phyloP scores from a whole-genome alignment of 2,113 vertebrate genomes.

The Sclerurus mexicanus region DNA sequence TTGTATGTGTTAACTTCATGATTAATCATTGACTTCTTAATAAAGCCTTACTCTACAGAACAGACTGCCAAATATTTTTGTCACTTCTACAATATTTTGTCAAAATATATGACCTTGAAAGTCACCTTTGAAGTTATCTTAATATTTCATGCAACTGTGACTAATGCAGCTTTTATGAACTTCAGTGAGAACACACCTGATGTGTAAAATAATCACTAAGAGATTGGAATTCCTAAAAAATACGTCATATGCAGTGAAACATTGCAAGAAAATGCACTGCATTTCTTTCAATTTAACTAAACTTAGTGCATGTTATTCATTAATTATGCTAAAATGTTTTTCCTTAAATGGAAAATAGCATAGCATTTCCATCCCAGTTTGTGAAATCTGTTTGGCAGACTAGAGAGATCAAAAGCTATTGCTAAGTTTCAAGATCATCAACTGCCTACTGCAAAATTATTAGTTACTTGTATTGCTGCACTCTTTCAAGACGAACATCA shows the following conservation, averaged over 20 bases:
- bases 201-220: neutral
- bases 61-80: slow-evolving; percentile 63
- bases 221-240: neutral
- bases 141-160: slow-evolving; percentile 26
- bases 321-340: neutral
- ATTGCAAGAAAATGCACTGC: neutral
- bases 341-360: neutral
- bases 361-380: neutral
- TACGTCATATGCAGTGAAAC: neutral
- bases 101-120: slow-evolving; percentile 53
- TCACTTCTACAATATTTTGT: slow-evolving; percentile 62
- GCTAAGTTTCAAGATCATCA: neutral
- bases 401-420: neutral
- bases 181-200: slow-evolving; percentile 40
- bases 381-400: neutral
- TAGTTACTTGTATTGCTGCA: neutral
- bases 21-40: slow-evolving; percentile 64
- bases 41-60: slow-evolving; percentile 49
- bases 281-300: neutral
- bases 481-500: neutral
- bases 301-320: neutral
- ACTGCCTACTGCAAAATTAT: neutral
- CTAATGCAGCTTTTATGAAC: slow-evolving; percentile 32
- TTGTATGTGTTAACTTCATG: slow-evolving; percentile 58
- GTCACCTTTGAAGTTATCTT: slow-evolving; percentile 49